These are phyloP conservation scores for pig (Sus scrofa) DNA, from an alignment of 2,113 vertebrate genomes.

Conservation along the genomic window T2T-Sscrofa CM000818.6:19731001-19731500, in stretches of 20 bases:
- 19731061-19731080: background rate
- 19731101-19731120: background rate
- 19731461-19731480: background rate
- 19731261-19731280: too few species aligned
- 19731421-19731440: background rate
- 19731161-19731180: background rate
- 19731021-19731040: background rate
- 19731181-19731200: too few species aligned
- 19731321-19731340: constrained; percentile 3
- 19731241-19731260: too few species aligned
- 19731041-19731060: background rate
- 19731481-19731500: background rate
- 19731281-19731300: too few species aligned
- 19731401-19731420: background rate
- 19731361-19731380: background rate
- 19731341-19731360: background rate
- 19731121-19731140: background rate
- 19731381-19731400: background rate
- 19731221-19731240: too few species aligned
- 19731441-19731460: background rate
- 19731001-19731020: background rate
- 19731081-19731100: background rate
- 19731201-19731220: too few species aligned
- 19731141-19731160: background rate
- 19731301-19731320: too few species aligned